These are phyloP conservation scores for Osmerus mordax DNA, from an alignment of 2,113 vertebrate genomes.

Conservation along the genomic window DNA sequence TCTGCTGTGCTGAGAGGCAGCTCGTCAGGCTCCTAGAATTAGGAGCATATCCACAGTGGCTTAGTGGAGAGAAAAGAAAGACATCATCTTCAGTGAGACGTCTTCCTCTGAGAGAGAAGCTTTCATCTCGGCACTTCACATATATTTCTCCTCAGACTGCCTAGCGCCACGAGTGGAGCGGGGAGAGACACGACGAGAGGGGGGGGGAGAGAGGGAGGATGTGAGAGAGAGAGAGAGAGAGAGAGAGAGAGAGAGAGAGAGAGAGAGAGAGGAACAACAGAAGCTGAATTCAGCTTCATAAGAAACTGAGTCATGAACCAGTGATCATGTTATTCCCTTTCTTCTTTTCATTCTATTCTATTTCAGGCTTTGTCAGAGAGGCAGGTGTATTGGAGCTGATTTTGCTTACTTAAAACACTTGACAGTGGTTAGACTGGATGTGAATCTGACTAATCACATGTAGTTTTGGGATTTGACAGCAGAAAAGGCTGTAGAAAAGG, in stretches of 20 bases:
- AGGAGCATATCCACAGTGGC: slow-evolving; percentile 13
- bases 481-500: no score
- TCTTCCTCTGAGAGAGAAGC: slow-evolving; percentile 14
- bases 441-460: no score
- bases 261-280: not conserved
- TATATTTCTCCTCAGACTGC: slow-evolving; percentile 17
- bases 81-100: slow-evolving; percentile 26
- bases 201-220: not conserved
- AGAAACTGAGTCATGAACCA: no score
- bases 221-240: not conserved
- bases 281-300: no score
- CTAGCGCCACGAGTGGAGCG: not conserved
- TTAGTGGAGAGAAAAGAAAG: slow-evolving; percentile 34
- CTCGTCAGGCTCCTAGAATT: slow-evolving; percentile 11
- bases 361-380: not conserved
- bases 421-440: no score
- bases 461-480: no score
- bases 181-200: not conserved
- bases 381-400: no score
- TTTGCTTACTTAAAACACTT: no score
- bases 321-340: not conserved
- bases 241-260: not conserved
- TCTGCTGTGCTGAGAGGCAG: slow-evolving; percentile 6
- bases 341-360: not conserved
- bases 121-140: slow-evolving; percentile 34